A percentile compares a stretch with the other conserved stretches of the same genome.
phyloP scores from a whole-genome alignment of 2,113 vertebrate genomes.

The Brienomyrus longianalis region DNA sequence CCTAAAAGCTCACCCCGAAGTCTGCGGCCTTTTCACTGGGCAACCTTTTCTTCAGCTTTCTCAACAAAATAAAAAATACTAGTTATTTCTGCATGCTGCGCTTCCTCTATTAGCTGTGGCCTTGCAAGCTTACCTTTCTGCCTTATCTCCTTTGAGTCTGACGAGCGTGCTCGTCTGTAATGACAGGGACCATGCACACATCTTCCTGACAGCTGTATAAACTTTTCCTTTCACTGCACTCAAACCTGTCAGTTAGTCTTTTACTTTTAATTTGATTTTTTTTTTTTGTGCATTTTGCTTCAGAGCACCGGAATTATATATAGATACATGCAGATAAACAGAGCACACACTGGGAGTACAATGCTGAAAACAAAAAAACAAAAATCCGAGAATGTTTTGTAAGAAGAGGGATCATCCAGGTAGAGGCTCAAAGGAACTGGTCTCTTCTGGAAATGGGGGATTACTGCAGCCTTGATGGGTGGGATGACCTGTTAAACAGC shows the following conservation, averaged over 20 bases:
- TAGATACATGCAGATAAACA: neutral
- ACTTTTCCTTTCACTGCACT: neutral
- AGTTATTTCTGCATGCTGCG: neutral
- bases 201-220: neutral
- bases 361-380: neutral
- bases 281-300: neutral
- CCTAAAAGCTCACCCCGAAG: conserved; percentile 25
- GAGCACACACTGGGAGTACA: neutral
- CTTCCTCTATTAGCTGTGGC: neutral
- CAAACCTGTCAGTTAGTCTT: neutral
- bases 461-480: conserved; percentile 29
- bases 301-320: neutral
- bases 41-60: neutral
- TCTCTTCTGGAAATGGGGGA: neutral
- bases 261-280: conserved; percentile 9
- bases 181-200: neutral
- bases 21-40: neutral
- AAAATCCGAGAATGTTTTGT: neutral
- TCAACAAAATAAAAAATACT: neutral
- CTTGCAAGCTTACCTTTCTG: neutral
- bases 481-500: conserved; percentile 21
- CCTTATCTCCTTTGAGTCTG: neutral
- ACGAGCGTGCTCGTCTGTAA: neutral
- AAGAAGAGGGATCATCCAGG: neutral
- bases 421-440: neutral